Evolutionary conservation across 2,888 invertebrate genomes (phyloP), one percentile per base, ranked within the genome.

Genomic region (Dorcus parallelipipedus): DNA sequence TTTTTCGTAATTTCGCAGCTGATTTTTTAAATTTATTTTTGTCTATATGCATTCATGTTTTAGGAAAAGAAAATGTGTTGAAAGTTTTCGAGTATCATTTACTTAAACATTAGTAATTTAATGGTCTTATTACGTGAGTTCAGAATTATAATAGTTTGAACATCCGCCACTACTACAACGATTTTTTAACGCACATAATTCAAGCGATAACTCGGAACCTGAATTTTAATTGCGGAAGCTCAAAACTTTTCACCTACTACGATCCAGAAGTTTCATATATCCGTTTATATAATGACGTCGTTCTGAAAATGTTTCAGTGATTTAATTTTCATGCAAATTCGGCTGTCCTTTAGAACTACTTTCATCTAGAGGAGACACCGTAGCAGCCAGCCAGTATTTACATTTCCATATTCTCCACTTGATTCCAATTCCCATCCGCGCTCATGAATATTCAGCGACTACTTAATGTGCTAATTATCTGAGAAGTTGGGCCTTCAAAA

Each of bases 391-490:
- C 54, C 49, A 47, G 56, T 59, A 59, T 59, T 59, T 59, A 59
- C 59, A 59, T 59, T 56, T 59, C 59, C 59, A 59, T 59, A 61
- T 61, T 58, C 56, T 49, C 52, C 56, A 58, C 58, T 56, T 43
- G 58, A 60, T 60, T 60, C 60, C 59, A 58, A 60, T 56, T 54
- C 50, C 53, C 58, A 58, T 60, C 49, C 54, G 52, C 33, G 49
- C 52, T 59, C 58, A 54, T 63, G 60, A 59, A 63, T 63, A 63
- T 63, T 58, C 63, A 61, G 26, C 52, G 52, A 54, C 56, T 54
- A 56, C 59, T 63, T 63, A 63, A 58, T 54, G 63, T 56, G 63
- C 58, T 63, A 63, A 63, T 63, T 63, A 63, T 61, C 59, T 52
- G 57, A 53, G 60, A 60, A 60, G 57, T 58, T 53, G 54, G 41